These are phyloP conservation scores for Phyllopteryx taeniolatus DNA, from an alignment of 2,113 vertebrate species.

Conservation along the genomic window DNA sequence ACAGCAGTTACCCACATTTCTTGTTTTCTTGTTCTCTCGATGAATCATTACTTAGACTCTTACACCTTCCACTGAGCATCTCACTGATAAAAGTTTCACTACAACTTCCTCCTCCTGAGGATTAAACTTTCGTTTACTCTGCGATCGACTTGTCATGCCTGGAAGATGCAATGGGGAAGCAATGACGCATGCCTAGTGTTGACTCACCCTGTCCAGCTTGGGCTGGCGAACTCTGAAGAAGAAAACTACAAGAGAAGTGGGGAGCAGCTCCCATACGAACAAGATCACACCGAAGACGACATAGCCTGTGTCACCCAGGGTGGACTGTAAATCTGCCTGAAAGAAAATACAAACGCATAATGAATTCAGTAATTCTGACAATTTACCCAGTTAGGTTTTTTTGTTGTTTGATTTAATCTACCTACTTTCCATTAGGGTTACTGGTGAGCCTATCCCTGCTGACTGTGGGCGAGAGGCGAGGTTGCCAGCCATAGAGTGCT, in stretches of 20 bases:
- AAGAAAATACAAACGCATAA: not conserved
- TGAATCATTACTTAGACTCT: not conserved
- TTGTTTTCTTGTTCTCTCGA: not conserved
- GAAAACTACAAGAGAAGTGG: slow-evolving; percentile 91
- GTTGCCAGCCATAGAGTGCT: too few species aligned
- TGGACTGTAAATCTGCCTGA: slow-evolving; percentile 90
- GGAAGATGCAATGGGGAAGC: not conserved
- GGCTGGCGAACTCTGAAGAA: slow-evolving; percentile 93
- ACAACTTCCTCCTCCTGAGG: not conserved
- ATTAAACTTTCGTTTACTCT: slow-evolving; percentile 1
- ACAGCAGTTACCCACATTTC: not conserved
- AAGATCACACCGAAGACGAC: slow-evolving; percentile 91
- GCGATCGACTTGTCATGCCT: not conserved
- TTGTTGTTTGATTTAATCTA: not conserved
- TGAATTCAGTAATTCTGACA: not conserved
- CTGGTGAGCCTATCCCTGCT: not conserved
- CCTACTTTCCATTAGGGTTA: not conserved
- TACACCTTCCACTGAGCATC: not conserved
- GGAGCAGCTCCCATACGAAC: slow-evolving; percentile 94
- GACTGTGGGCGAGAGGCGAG: too few species aligned
- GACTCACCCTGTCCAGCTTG: slow-evolving; percentile 81
- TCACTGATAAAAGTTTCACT: not conserved
- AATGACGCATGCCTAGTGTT: not conserved
- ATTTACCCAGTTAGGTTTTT: not conserved
- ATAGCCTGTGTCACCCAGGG: slow-evolving; percentile 88